Evolutionary conservation across 2,797 vertebrate species (phyloP).

Genomic region (Myoxocephalus aenaeus): DNA sequence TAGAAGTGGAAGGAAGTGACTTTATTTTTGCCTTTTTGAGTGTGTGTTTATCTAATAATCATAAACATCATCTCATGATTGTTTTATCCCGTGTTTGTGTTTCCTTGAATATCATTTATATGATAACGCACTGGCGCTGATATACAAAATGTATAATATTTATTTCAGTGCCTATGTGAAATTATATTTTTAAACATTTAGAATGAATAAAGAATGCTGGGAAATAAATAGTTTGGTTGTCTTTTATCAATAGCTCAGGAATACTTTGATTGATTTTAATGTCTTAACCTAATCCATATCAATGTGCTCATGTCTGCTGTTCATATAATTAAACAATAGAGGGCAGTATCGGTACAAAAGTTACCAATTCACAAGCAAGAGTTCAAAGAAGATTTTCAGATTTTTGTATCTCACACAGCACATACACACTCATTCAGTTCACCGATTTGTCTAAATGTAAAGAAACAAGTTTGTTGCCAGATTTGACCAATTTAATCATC

Average conservation of each 20-base stretch:
- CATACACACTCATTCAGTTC: background rate
- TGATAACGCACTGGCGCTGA: constrained; percentile 35
- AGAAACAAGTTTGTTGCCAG: background rate
- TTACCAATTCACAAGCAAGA: background rate
- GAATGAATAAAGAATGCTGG: constrained; percentile 76
- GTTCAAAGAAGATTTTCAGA: background rate
- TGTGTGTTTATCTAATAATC: background rate
- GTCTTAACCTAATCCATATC: background rate
- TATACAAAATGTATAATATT: constrained; percentile 44
- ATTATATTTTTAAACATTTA: constrained; percentile 54
- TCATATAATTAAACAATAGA: constrained; percentile 22
- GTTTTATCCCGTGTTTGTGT: constrained; percentile 36
- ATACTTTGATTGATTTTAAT: background rate
- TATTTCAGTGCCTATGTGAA: constrained; percentile 72
- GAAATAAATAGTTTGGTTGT: background rate
- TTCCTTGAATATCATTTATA: constrained; percentile 47
- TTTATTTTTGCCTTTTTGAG: constrained; percentile 42
- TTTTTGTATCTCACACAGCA: background rate
- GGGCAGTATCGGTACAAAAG: constrained; percentile 22
- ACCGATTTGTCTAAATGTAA: background rate
- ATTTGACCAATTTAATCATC: background rate
- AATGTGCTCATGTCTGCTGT: background rate
- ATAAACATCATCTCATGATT: constrained; percentile 21
- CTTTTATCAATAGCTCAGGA: background rate
- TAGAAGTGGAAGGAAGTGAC: constrained; percentile 14